Percentiles rank a stretch among this genome's conserved stretches.
These are phyloP conservation scores for Centropus bengalensis DNA, from an alignment of 2,113 vertebrate species.

Conservation along the genomic window DNA sequence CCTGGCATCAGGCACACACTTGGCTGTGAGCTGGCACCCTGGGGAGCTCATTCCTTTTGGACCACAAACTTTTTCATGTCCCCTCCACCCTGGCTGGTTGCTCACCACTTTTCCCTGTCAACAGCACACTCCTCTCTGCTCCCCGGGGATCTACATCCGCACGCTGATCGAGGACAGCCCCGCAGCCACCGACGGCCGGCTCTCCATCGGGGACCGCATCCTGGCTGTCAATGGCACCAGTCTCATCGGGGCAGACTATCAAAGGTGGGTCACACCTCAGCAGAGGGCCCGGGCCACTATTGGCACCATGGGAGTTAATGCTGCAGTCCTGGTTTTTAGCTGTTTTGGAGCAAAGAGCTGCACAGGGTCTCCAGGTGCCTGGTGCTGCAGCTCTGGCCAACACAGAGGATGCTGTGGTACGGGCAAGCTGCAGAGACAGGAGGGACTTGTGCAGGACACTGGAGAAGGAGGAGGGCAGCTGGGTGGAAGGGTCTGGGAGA, in stretches of 20 bases:
- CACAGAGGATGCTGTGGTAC: fast-evolving
- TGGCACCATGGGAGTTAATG: background rate
- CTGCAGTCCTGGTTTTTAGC: background rate
- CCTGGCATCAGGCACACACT: background rate
- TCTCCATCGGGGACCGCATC: constrained; percentile 92
- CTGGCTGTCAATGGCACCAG: constrained; percentile 93
- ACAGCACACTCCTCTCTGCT: constrained; percentile 91
- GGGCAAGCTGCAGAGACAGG: background rate
- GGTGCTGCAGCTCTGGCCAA: background rate
- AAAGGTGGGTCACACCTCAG: constrained; percentile 77
- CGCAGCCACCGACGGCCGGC: constrained; percentile 83
- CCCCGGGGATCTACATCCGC: constrained; percentile 94
- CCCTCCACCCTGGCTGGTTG: fast-evolving
- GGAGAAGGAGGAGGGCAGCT: background rate
- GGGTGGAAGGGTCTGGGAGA: background rate
- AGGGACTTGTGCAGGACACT: background rate
- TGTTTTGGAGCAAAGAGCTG: background rate
- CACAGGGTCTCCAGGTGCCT: background rate
- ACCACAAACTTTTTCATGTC: fast-evolving
- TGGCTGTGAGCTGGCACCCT: background rate
- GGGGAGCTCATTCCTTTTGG: background rate
- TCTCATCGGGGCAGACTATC: constrained; percentile 91
- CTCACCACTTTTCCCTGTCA: background rate
- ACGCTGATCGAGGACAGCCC: constrained; percentile 93
- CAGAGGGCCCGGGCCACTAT: fast-evolving